Conservation (phyloP, 2,797 vertebrate species). For the Caiman crocodilus region DNA sequence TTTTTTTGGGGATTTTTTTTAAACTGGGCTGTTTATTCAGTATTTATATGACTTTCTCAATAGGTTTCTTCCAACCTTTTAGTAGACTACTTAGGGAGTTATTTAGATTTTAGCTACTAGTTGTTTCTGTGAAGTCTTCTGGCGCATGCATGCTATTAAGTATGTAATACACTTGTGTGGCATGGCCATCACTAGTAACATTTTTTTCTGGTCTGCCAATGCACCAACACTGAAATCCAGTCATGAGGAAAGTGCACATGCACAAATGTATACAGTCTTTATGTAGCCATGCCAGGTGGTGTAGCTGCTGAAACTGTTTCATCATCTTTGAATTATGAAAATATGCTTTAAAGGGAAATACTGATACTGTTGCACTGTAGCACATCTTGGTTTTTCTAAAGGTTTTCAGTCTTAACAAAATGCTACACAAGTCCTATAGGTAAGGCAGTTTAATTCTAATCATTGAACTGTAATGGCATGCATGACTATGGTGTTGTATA, state of each 20-base stretch:
- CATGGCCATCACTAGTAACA: rapidly evolving
- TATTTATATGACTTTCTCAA: neutral
- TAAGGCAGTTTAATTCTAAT: constrained; percentile 55
- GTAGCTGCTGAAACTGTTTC: neutral
- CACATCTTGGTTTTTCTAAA: constrained; percentile 41
- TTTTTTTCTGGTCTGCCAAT: constrained; percentile 30
- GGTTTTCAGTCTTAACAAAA: constrained; percentile 44
- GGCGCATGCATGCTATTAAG: rapidly evolving
- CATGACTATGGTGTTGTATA: constrained; percentile 25
- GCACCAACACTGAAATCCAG: constrained; percentile 21
- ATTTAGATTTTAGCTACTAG: neutral
- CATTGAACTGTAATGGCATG: constrained; percentile 26
- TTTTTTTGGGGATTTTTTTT: neutral
- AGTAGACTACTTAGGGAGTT: neutral
- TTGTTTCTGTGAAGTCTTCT: neutral
- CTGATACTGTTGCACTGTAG: constrained; percentile 9
- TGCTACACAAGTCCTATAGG: constrained; percentile 49
- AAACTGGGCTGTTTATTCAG: neutral
- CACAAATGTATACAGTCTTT: neutral
- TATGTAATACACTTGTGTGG: neutral
- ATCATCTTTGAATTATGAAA: constrained; percentile 6
- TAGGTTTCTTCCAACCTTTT: neutral
- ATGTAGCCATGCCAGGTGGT: neutral
- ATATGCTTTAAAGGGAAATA: neutral
- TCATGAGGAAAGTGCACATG: neutral